A percentile compares a stretch with the other conserved stretches of the same genome.
phyloP scores from a whole-genome alignment of 1,140 invertebrate species.

The Chironomus striatipennis region DNA sequence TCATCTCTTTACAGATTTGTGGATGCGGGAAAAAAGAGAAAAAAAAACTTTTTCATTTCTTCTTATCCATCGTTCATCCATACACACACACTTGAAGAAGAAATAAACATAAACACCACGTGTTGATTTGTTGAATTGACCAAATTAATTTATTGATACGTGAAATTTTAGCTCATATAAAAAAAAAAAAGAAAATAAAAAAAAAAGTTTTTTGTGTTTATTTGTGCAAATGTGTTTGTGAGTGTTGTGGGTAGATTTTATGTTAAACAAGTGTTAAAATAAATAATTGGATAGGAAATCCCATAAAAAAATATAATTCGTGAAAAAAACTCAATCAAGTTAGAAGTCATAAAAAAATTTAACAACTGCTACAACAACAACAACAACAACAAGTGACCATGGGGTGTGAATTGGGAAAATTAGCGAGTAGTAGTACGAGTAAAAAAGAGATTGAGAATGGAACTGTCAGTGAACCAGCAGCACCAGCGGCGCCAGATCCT shows the following conservation, averaged over 20 bases:
- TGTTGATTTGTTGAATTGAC: not conserved
- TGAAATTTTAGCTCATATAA: not conserved
- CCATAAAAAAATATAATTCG: not conserved
- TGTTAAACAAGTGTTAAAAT: not conserved
- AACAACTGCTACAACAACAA: too few relatives aligned
- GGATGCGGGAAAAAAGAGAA: not conserved
- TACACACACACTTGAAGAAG: not conserved
- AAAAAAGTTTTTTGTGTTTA: not conserved
- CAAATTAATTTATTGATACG: not conserved
- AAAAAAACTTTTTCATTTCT: not conserved
- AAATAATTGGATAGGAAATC: not conserved
- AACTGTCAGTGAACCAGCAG: conserved; percentile 28
- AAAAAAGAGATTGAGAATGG: conserved; percentile 25
- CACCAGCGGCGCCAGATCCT: conserved; percentile 59
- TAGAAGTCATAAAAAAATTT: not conserved
- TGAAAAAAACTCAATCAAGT: too few relatives aligned
- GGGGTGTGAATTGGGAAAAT: conserved; percentile 70
- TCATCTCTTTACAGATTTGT: too few relatives aligned
- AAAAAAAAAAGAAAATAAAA: too few relatives aligned
- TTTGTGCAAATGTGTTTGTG: not conserved
- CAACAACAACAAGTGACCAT: conserved; percentile 44
- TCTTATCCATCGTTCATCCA: not conserved
- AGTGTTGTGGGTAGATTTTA: not conserved
- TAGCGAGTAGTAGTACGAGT: conserved; percentile 41
- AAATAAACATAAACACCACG: not conserved